Base-by-base conservation (phyloP, 2,888 invertebrate genomes). In the Agrochola macilenta region DNA sequence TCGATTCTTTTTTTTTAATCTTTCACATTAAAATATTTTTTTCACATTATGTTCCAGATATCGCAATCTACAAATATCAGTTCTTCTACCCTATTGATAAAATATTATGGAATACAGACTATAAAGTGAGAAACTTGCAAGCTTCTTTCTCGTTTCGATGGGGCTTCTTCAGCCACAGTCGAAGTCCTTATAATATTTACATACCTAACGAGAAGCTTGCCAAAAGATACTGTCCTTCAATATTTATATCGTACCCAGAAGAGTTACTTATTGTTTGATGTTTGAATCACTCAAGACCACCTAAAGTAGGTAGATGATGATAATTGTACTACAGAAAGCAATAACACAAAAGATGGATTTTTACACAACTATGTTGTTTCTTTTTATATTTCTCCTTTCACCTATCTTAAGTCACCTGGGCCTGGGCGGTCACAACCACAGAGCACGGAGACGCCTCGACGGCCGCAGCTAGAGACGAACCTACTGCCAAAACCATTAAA, bases 201-300 rank as follows among this genome's bases (percentile, higher is more conserved):
- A 14, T 54, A 0, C 0, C 39, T 20, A 54, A 74, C 7, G 74
- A 66, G 5, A 26, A 49, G 35, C 65, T 79, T 54, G 74, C 81
- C 30, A 66, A 7, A 49, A 74, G 65, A 75, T 79, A 68, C 43
- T 79, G 79, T 43, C 81, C 79, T 46, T 75, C 79, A 43, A 81
- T 79, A 43, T 73, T 26, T 66, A 30, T 17, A 20, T 30, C n/a
- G n/a, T 30, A 66, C 12, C 60, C 9, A 61, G 39, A 54, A 14
- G 65, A 81, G 39, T 54, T 77, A 26, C 46, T 65, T 65, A 35
- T 9, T 57, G n/a, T 46, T 49, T 76, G 49, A 57, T 43, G 12
- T 12, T 57, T 23, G 5, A 61, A 30, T 30, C n/a, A 35, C 35
- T 7, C n/a, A 35, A 46, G 11, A 46, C 9, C 23, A 23, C 11